A percentile compares a stretch with the other conserved stretches of the same genome.
phyloP scores from a whole-genome alignment of 2,888 invertebrate species.

The Leptinotarsa juncta region DNA sequence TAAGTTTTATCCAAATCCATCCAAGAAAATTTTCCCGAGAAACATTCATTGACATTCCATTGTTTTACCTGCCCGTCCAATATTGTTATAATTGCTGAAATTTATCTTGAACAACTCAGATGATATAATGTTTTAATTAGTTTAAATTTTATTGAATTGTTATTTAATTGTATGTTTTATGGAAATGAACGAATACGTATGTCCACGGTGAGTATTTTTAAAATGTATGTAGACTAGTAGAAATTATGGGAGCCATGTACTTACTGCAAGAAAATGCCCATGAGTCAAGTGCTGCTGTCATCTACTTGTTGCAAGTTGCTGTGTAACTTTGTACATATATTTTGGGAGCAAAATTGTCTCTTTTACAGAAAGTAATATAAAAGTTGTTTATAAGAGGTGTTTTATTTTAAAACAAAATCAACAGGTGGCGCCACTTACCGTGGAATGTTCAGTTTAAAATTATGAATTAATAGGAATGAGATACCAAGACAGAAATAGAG shows the following conservation, averaged over 20 bases:
- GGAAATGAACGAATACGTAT: slow-evolving; percentile 43
- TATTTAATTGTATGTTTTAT: slow-evolving; percentile 59
- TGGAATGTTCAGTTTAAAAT: too few species aligned
- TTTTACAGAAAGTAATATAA: slow-evolving; percentile 64
- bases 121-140: slow-evolving; percentile 54
- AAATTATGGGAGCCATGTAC: slow-evolving; percentile 39
- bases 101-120: slow-evolving; percentile 41
- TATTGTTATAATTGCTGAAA: slow-evolving; percentile 44
- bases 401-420: slow-evolving; percentile 17
- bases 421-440: not conserved
- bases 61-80: slow-evolving; percentile 50
- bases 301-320: slow-evolving; percentile 46
- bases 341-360: slow-evolving; percentile 65
- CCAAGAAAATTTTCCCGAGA: not conserved
- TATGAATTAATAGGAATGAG: too few species aligned
- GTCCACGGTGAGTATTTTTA: slow-evolving; percentile 36
- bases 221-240: slow-evolving; percentile 28
- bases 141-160: slow-evolving; percentile 60
- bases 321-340: slow-evolving; percentile 59
- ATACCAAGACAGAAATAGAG: too few species aligned
- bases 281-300: slow-evolving; percentile 32
- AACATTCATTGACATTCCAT: slow-evolving; percentile 41
- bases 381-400: slow-evolving; percentile 57
- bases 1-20: slow-evolving; percentile 25
- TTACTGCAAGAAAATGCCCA: slow-evolving; percentile 43